A percentile compares a stretch with the other conserved stretches of the same genome.
These are phyloP conservation scores for Actenoides lindsayi DNA, from an alignment of 2,113 vertebrate genomes.

Conservation along the genomic window DNA sequence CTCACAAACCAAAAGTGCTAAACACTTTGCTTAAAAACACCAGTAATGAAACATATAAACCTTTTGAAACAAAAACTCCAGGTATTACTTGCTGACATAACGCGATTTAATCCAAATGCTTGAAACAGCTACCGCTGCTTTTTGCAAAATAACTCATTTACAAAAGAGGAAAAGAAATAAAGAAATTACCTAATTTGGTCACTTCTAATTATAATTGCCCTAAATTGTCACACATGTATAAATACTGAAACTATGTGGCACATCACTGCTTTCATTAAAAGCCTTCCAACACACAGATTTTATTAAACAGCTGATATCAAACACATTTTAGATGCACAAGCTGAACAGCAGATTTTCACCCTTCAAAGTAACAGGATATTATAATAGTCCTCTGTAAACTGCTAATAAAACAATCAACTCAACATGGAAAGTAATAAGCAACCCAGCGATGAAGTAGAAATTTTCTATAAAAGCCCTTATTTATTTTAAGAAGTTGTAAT, in stretches of 20 bases:
- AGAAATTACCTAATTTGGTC: background rate
- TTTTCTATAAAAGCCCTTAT: background rate
- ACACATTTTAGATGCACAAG: background rate
- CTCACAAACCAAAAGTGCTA: constrained; percentile 10
- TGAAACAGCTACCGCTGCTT: background rate
- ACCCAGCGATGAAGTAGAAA: background rate
- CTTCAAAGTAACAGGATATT: background rate
- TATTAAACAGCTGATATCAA: background rate
- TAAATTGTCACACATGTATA: background rate
- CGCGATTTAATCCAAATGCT: background rate
- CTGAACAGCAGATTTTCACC: background rate
- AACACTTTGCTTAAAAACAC: background rate
- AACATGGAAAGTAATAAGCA: background rate
- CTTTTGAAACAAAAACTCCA: background rate
- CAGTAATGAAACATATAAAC: background rate
- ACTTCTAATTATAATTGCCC: background rate
- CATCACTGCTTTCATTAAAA: background rate
- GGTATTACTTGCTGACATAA: background rate
- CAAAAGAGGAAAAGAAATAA: background rate
- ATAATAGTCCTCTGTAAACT: background rate
- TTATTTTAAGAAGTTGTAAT: background rate
- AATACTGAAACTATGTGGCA: background rate
- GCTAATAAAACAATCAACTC: background rate
- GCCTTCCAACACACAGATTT: background rate
- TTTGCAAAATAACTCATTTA: background rate